These are phyloP conservation scores for Melanostigma gelatinosum DNA, from an alignment of 2,113 vertebrate genomes.

Conservation along the genomic window DNA sequence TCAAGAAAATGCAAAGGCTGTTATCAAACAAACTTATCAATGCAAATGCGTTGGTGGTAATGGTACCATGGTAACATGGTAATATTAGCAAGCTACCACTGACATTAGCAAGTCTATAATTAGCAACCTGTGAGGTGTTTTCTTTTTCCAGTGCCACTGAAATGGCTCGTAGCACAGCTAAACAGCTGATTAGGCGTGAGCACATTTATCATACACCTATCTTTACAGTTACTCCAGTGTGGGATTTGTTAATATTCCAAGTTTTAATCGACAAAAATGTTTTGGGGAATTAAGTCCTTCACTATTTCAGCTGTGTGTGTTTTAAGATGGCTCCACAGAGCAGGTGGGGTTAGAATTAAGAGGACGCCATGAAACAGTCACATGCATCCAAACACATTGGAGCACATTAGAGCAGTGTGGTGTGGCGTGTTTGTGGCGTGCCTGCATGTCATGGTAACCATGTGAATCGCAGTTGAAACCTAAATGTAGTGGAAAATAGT, in stretches of 20 bases:
- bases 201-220: constrained; percentile 5
- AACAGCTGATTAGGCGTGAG: neutral
- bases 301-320: neutral
- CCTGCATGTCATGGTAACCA: constrained; percentile 61
- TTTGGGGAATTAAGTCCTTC: neutral
- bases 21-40: neutral
- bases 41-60: constrained; percentile 8
- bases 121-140: neutral
- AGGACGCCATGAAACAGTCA: constrained; percentile 17
- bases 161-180: too few species aligned
- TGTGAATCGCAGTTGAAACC: constrained; percentile 41
- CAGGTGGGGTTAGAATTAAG: constrained; percentile 10
- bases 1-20: neutral
- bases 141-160: neutral
- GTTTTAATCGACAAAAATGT: neutral
- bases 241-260: neutral
- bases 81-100: neutral
- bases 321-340: neutral
- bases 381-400: constrained; percentile 52
- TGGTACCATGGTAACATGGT: neutral
- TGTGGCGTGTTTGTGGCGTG: constrained; percentile 32
- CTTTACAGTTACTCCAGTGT: neutral
- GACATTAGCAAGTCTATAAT: constrained; percentile 24
- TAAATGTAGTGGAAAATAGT: constrained; percentile 68
- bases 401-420: constrained; percentile 32